phyloP scores from a whole-genome alignment of 2,888 invertebrate genomes.

The Sinhomidia bicolor region DNA sequence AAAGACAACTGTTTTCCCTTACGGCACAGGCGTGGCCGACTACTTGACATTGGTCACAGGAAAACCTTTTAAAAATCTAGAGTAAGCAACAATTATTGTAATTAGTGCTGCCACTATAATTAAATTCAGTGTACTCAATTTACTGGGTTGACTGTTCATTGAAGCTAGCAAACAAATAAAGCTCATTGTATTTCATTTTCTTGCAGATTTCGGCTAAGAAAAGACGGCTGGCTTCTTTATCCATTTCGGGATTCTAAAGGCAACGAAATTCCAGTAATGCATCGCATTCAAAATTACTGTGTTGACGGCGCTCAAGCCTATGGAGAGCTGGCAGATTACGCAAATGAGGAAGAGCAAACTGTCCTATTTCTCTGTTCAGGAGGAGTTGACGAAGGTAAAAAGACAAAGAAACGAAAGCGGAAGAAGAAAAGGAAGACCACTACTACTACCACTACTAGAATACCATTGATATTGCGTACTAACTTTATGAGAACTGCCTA shows the following conservation, averaged over 20 bases:
- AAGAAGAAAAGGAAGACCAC: constrained; percentile 25
- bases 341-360: constrained; percentile 61
- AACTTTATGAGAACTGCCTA: constrained; percentile 1
- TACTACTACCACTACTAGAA: not conserved
- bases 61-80: constrained; percentile 70
- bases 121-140: not conserved
- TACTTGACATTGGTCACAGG: constrained; percentile 59
- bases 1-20: constrained; percentile 73
- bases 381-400: constrained; percentile 70
- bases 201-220: constrained; percentile 70
- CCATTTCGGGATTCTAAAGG: constrained; percentile 62
- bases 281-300: constrained; percentile 67
- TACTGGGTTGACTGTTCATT: too few relatives aligned
- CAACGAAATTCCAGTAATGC: constrained; percentile 52
- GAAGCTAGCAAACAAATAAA: not conserved
- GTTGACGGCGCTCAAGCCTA: constrained; percentile 73
- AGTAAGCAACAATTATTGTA: constrained; percentile 53
- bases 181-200: constrained; percentile 5
- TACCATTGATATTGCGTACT: constrained; percentile 35
- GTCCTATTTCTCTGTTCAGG: constrained; percentile 74
- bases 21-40: constrained; percentile 59
- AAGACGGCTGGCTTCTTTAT: constrained; percentile 73
- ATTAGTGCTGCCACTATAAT: not conserved
- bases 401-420: constrained; percentile 33
- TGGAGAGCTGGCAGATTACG: constrained; percentile 57